A percentile compares a stretch with the other conserved stretches of the same genome.
Conservation (phyloP, 2,888 invertebrate species). For the Thereva unica region DNA sequence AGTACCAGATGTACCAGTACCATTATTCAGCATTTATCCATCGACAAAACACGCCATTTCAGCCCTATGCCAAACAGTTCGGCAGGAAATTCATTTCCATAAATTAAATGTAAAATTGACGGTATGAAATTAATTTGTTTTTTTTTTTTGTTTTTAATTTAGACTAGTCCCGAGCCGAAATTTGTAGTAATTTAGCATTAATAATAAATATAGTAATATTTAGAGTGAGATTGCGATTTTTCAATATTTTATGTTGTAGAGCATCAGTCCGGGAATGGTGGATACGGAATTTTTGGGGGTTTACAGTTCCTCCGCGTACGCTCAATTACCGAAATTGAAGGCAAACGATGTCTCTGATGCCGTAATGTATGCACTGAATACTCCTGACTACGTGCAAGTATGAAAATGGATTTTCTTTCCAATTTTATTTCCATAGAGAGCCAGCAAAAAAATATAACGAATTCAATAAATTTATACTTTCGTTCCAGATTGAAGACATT, state of each 20-base stretch:
- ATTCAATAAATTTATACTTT: conserved; percentile 23
- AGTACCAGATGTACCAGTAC: conserved; percentile 60
- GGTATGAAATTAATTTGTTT: conserved; percentile 50
- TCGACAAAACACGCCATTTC: conserved; percentile 65
- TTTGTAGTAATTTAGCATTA: too few relatives aligned
- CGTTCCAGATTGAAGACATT: conserved; percentile 53
- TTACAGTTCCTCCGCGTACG: conserved; percentile 51
- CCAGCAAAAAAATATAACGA: background rate
- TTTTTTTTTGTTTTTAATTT: conserved; percentile 24
- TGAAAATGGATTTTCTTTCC: conserved; percentile 37
- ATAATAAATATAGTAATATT: too few relatives aligned
- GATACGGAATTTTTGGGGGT: conserved; percentile 61
- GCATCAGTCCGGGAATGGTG: conserved; percentile 67
- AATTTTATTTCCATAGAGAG: background rate
- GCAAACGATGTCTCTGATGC: conserved; percentile 67
- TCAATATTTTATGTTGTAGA: conserved; percentile 56
- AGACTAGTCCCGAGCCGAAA: too few relatives aligned
- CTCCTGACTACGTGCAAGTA: conserved; percentile 66
- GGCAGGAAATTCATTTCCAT: conserved; percentile 62
- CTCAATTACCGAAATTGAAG: conserved; percentile 58
- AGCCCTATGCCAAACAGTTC: conserved; percentile 63
- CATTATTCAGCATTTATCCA: conserved; percentile 62
- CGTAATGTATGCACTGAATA: conserved; percentile 64
- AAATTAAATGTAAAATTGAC: conserved; percentile 59
- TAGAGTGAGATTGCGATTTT: background rate